phyloP scores from a whole-genome alignment of 2,113 vertebrate species.

The Grammomys dolichurus region DNA sequence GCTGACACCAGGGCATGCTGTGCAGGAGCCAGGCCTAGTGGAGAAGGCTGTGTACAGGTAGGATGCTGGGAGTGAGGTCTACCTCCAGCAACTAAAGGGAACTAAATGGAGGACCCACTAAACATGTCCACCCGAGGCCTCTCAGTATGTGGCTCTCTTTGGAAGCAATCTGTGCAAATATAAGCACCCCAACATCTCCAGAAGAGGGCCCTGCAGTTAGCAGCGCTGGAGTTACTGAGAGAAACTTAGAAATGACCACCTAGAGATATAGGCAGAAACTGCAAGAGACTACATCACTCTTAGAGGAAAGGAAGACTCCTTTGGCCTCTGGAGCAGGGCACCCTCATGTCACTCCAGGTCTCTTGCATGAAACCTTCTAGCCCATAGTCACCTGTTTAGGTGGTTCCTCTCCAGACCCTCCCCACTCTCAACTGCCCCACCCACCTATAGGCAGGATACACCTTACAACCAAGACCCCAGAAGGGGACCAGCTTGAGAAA shows the following conservation, averaged over 20 bases:
- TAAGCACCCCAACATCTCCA: background rate
- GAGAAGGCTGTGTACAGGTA: background rate
- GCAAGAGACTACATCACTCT: too few species aligned
- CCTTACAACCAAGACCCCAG: background rate
- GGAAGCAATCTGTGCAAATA: background rate
- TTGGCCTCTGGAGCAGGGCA: too few species aligned
- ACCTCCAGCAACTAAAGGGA: background rate
- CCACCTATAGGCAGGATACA: background rate
- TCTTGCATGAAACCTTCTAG: background rate
- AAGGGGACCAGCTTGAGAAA: background rate
- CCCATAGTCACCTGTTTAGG: background rate
- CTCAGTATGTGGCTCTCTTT: background rate
- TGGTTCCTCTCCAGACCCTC: background rate
- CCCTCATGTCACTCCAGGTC: background rate
- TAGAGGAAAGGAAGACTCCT: background rate
- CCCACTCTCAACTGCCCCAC: background rate
- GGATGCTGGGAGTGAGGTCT: background rate
- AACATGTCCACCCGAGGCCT: background rate
- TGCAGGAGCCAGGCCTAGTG: background rate
- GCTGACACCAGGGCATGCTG: background rate
- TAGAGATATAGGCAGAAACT: background rate
- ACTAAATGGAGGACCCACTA: background rate
- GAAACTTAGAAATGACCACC: background rate
- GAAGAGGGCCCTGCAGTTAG: background rate
- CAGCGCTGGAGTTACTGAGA: background rate